Conservation (phyloP, 1,140 invertebrate species). For the Sinella curviseta region DNA sequence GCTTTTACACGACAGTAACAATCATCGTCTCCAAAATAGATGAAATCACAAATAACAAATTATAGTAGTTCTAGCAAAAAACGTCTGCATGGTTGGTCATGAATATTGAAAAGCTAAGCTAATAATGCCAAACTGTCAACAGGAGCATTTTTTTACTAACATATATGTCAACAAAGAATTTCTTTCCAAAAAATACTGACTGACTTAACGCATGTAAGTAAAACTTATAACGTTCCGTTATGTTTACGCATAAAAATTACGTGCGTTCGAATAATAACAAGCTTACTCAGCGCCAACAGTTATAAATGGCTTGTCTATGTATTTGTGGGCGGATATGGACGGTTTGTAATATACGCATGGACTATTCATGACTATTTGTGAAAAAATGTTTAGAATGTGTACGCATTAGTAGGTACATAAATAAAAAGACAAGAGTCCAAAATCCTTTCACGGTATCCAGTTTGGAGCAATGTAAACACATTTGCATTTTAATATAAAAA, state of each 20-base stretch:
- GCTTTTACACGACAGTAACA: neutral
- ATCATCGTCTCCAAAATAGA: constrained; percentile 1
- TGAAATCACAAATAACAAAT: no score
- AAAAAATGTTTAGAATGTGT: neutral
- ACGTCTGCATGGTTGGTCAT: neutral
- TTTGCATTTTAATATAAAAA: neutral
- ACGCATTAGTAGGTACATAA: neutral
- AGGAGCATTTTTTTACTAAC: neutral
- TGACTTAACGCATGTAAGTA: no score
- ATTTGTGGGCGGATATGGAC: neutral
- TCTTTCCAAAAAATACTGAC: no score
- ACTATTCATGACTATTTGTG: neutral
- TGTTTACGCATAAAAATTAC: neutral
- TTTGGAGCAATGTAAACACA: neutral
- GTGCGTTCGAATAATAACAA: neutral
- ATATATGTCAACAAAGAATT: neutral
- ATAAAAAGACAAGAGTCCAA: neutral
- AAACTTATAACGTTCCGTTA: no score
- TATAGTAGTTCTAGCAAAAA: no score
- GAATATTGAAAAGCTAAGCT: neutral
- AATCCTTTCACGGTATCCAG: neutral
- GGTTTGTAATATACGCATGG: no score
- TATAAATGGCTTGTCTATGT: neutral
- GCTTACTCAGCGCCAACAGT: neutral
- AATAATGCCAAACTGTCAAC: neutral